Percentiles rank a stretch among this genome's conserved stretches.
phyloP scores from a whole-genome alignment of 2,888 invertebrate genomes.

The Melanchra persicariae region DNA sequence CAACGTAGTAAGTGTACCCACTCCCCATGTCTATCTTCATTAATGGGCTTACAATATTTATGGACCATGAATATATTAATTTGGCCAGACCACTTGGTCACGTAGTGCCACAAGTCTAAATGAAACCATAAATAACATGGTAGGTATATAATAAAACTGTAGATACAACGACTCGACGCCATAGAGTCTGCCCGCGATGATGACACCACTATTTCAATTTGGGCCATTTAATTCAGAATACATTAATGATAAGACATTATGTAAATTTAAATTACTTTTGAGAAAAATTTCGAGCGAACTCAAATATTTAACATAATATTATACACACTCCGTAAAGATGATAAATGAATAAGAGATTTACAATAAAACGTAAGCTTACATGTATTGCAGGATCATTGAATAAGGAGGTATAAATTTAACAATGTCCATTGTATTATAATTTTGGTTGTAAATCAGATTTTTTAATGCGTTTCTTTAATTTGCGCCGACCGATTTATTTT shows the following conservation, averaged over 20 bases:
- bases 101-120: slow-evolving; percentile 66
- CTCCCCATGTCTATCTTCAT: slow-evolving; percentile 55
- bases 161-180: slow-evolving; percentile 75
- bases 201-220: slow-evolving; percentile 76
- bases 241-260: slow-evolving; percentile 75
- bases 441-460: slow-evolving; percentile 82
- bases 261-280: slow-evolving; percentile 70
- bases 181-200: slow-evolving; percentile 75
- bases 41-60: slow-evolving; percentile 64
- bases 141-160: slow-evolving; percentile 64
- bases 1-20: slow-evolving; percentile 49
- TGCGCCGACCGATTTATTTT: slow-evolving; percentile 78
- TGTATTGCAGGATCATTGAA: slow-evolving; percentile 77
- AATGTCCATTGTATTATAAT: slow-evolving; percentile 85
- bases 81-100: slow-evolving; percentile 65
- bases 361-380: slow-evolving; percentile 74
- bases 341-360: slow-evolving; percentile 69
- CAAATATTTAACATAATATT: slow-evolving; percentile 67
- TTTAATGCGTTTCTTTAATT: slow-evolving; percentile 82
- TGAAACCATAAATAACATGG: slow-evolving; percentile 72
- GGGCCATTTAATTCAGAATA: slow-evolving; percentile 73
- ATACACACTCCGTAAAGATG: slow-evolving; percentile 64
- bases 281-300: slow-evolving; percentile 60
- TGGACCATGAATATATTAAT: slow-evolving; percentile 71
- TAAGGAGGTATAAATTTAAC: slow-evolving; percentile 78